Conservation (phyloP, 1,140 invertebrate species). For the Eufriesea mexicana region DNA sequence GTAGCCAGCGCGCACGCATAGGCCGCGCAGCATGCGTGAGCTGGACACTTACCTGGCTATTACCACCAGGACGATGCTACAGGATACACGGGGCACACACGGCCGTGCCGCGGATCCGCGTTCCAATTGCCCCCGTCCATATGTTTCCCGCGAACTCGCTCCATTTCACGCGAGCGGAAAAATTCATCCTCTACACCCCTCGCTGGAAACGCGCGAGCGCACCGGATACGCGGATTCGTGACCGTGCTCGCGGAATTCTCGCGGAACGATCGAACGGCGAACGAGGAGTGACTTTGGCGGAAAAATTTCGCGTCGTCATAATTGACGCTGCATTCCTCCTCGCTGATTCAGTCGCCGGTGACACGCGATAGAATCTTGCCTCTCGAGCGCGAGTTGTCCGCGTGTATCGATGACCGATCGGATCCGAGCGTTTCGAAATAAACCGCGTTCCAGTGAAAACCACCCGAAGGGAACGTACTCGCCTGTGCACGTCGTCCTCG, state of each 20-base stretch:
- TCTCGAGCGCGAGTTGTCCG: neutral
- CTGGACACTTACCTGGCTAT: slow-evolving; percentile 52
- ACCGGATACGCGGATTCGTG: slow-evolving; percentile 22
- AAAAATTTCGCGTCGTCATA: slow-evolving; percentile 25
- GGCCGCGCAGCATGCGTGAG: slow-evolving; percentile 35
- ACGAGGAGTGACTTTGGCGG: slow-evolving; percentile 8
- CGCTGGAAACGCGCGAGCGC: neutral
- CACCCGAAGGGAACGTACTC: neutral
- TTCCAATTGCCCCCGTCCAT: slow-evolving; percentile 38
- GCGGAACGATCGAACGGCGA: neutral
- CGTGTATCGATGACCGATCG: neutral
- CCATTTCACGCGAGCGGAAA: slow-evolving; percentile 35
- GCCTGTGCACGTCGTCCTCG: too few relatives aligned
- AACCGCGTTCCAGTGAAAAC: neutral
- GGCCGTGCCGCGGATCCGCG: neutral
- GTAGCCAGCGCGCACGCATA: slow-evolving; percentile 28
- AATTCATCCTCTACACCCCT: too few relatives aligned
- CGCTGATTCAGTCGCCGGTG: neutral
- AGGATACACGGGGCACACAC: neutral
- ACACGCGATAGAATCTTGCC: neutral
- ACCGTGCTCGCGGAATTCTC: neutral
- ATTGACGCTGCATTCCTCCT: slow-evolving; percentile 5
- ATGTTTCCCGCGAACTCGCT: slow-evolving; percentile 23
- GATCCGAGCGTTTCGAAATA: too few relatives aligned
- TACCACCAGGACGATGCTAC: slow-evolving; percentile 19